Base-by-base conservation (phyloP, 35 echinoderm and acorn worm genomes). In the Chiridota heheva region DNA sequence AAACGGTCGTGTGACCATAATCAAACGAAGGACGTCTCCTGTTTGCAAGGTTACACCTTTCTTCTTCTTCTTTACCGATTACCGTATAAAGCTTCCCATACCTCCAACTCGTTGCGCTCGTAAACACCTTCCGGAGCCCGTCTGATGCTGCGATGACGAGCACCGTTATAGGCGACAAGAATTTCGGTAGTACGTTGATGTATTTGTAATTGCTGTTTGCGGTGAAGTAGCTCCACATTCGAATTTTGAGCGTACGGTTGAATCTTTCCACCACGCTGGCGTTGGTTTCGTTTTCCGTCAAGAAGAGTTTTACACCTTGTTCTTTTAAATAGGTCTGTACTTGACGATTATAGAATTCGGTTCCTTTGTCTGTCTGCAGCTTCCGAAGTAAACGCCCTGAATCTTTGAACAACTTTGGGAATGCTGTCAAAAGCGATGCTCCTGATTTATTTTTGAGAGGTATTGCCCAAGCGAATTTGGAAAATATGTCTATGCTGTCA, bases 211-310 rank as follows among this genome's bases (percentile, higher is more conserved):
- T 92, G 37, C 63, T 61, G 24, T 81, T 87, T 16, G 71, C 40
- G n/a, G 91, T 95, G 40, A 95, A 93, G n/a, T 93, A 83, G 40
- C 65, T 76, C 70, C 60, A 88, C 85, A 88, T 93, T 67, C 45
- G 67, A 0, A 16, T 81, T 45, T 89, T 89, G 33, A 95, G 33
- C 1, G 81, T 95, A 10, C 81, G 22, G 64, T 89, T 95, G 66
- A 89, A 95, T 49, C 86, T 48, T 59, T 95, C 91, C 3, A 90
- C 75, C 15, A 96, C 71, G 62, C 40, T 72, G 20, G 68, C 39
- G 25, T 61, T 73, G 1, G 67, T 85, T 44, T 85, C 69, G 41
- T 85, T 75, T 30, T 75, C 63, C 6, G 82, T 85, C n/a, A n/a
- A n/a, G n/a, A n/a, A n/a, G n/a, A n/a, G n/a, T n/a, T n/a, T n/a